Evolutionary conservation across 2,888 invertebrate species (phyloP).

Genomic region (Cloeon dipterum): DNA sequence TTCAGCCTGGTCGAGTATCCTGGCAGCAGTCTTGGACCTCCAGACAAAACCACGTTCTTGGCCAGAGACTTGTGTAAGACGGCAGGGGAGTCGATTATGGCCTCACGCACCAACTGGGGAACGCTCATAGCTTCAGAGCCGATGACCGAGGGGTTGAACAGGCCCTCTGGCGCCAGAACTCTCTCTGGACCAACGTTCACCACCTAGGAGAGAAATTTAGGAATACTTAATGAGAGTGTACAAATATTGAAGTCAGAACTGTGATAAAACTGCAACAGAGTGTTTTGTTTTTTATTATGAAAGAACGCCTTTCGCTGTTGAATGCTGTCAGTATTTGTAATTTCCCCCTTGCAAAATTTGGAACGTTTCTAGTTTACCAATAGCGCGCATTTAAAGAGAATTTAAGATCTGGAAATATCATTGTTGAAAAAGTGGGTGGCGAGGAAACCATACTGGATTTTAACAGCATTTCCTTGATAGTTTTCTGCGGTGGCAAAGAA

Average conservation of each 20-base stretch:
- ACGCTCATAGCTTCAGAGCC: constrained; percentile 11
- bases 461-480: no score
- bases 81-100: not conserved
- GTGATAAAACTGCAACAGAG: no score
- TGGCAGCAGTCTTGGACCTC: constrained; percentile 10
- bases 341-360: no score
- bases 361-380: no score
- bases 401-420: no score
- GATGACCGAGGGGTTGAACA: constrained; percentile 19
- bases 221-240: not conserved
- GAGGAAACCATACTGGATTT: no score
- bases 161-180: constrained; percentile 20
- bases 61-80: constrained; percentile 8
- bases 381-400: no score
- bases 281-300: no score
- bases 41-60: constrained; percentile 9
- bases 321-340: no score
- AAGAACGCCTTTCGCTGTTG: no score
- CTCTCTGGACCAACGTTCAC: constrained; percentile 17
- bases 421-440: no score
- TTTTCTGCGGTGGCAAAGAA: no score
- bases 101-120: constrained; percentile 6
- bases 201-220: constrained; percentile 10
- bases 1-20: constrained; percentile 10
- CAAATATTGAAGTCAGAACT: not conserved